Evolutionary conservation across 2,888 invertebrate genomes (phyloP), one percentile per base, ranked within the genome.

Genomic region (Ormyrus rosae): DNA sequence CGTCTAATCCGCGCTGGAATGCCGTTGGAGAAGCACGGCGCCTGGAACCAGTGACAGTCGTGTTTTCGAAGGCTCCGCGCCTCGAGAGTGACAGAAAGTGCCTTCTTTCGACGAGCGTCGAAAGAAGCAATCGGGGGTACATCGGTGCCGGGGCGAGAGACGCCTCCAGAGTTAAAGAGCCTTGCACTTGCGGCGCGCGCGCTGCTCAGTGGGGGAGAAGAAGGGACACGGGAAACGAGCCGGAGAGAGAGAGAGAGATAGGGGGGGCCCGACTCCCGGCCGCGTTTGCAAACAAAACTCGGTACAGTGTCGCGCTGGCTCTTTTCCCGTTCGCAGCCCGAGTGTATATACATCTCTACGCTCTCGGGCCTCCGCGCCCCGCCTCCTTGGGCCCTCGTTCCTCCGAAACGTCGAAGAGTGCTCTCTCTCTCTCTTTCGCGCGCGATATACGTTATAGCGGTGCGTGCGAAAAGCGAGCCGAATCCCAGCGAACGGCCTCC

Each of bases 241-340:
- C 19, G 0, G 5, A 48, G 34, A 19, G 70, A 58, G 60, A 60
- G 34, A 56, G 45, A 2, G 2, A 34, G 2, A 34, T 34, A 34
- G 34, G 34, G 34, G 34, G 34, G 34, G 3, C 8, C 9, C 46
- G 51, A 19, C 45, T n/a, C 65, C 55, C 58, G 67, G 48, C 53
- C 65, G 65, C 80, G 82, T 80, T 78, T 81, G 78, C 82, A 78
- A 82, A 82, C 80, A 74, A 82, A 80, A 80, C 78, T 61, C 10
- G 13, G 3, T 13, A 61, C 34, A 71, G 71, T 71, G 71, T 61
- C 71, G 71, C 71, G 60, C 51, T 61, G 71, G 71, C 71, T 71
- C 60, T 51, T 51, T 50, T 11, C 13, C 51, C 10, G n/a, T 46
- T 7, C n/a, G 53, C 67, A 13, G 7, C 53, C 51, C 19, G 58